A percentile compares a stretch with the other conserved stretches of the same genome.
phyloP scores from a whole-genome alignment of 2,888 invertebrate genomes.

The Sesamia inferens region DNA sequence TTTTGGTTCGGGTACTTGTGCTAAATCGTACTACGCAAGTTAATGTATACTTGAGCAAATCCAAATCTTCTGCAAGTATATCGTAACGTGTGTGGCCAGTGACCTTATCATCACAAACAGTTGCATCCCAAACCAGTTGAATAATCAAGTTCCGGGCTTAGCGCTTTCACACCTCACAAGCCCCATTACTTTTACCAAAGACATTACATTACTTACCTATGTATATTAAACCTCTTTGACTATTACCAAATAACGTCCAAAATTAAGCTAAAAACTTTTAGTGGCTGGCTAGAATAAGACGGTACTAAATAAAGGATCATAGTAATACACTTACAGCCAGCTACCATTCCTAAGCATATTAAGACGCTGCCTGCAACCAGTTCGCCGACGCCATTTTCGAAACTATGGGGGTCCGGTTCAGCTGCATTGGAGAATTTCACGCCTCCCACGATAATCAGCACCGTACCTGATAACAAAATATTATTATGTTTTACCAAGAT shows the following conservation, averaged over 20 bases:
- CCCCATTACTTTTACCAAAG: slow-evolving; percentile 6
- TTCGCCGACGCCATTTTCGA: slow-evolving; percentile 87
- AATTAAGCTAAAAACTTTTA: neutral
- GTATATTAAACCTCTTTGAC: no score
- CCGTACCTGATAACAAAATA: slow-evolving; percentile 83
- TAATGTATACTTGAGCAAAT: no score
- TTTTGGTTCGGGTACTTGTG: no score
- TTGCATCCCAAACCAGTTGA: neutral
- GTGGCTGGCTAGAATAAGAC: slow-evolving; percentile 6
- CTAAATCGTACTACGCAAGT: no score
- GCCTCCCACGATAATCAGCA: slow-evolving; percentile 91
- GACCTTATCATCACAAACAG: neutral
- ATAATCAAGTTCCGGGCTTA: slow-evolving; percentile 17
- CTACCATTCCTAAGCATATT: slow-evolving; percentile 90
- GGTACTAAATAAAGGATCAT: slow-evolving; percentile 22
- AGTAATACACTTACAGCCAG: slow-evolving; percentile 86
- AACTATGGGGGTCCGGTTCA: slow-evolving; percentile 76
- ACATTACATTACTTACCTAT: no score
- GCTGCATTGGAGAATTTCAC: slow-evolving; percentile 89
- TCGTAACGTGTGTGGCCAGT: no score
- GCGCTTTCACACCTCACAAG: slow-evolving; percentile 1
- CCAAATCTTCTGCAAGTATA: no score
- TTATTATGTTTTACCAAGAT: neutral
- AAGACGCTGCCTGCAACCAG: slow-evolving; percentile 91
- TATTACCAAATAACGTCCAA: no score